Base-by-base conservation (phyloP, 2,797 vertebrate genomes). In the Rachycentron canadum region DNA sequence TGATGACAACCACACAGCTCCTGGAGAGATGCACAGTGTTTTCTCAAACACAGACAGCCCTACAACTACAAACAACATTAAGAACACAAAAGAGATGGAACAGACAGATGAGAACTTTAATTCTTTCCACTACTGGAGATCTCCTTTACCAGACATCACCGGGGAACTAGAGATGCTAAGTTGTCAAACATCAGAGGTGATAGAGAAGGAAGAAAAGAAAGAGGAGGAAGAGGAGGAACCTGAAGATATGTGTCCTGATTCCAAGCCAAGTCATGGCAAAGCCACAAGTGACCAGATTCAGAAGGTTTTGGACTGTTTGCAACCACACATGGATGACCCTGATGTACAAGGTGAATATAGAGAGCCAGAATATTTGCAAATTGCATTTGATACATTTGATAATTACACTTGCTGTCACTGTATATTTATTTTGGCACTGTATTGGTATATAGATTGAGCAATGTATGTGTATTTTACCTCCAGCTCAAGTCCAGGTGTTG, bases 401-500 rank as follows among this genome's bases (percentile, higher is more conserved):
- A n/a, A n/a, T n/a, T n/a, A n/a, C 26, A 38, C 19, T 23, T 59
- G 21, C 45, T 28, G 30, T 67, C 55, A 58, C 26, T 52, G 10
- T 40, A 13, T 21, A 4, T 40, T 61, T 56, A 3, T 4, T 71
- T 74, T 49, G 19, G 8, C 17, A 21, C 6, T 43, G 4, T 14
- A 7, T 65, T 47, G 30, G 6, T 21, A 21, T 50, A 8, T 70
- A 14, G 16, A 73, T 57, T 82, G 11, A 81, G 14, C 21, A 70
- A 10, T 68, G 7, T 10, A 3, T 79, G 7, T 84, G 17, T 80
- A 26, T 25, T 88, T 73, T 30, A 11, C 40, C 13, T 74, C 19
- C 88, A 97, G 97, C 95, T 92, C 96, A 97, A 93, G 96, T 97
- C 43, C 95, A 97, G 89, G 97, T 97, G 47, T 83, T 98, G 74